Evolutionary conservation across 2,888 invertebrate species (phyloP), one percentile per base, ranked within the genome.

Genomic region (Timandra comae): DNA sequence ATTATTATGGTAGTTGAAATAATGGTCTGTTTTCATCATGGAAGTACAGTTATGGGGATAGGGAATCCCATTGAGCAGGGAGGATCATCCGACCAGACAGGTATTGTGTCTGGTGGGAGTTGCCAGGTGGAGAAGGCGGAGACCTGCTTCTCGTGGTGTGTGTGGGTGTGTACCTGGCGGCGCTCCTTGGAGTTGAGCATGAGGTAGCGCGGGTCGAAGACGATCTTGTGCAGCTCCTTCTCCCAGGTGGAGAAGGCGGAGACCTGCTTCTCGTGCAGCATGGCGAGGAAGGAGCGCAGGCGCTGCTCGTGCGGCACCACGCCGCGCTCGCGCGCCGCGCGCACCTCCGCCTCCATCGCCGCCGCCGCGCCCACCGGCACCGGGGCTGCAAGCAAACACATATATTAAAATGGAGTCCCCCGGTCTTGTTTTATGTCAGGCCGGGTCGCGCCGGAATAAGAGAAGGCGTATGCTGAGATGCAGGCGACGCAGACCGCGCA

Each of bases 161-260:
- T 16, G 16, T 16, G 16, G 6, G 16, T 16, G 16, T 6, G 1
- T 16, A 78, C 81, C 85, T 94, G 94, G 68, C 98, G 96, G 32
- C 99, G 87, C 77, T 99, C 99, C 86, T 97, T 97, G 2, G 97
- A 96, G 29, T 97, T 97, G 47, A 99, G 88, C 63, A 99, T 89
- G 54, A 99, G 89, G 72, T 99, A 99, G 2, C 99, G 89, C 0
- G 95, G 93, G 84, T 99, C 99, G 85, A 99, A 99, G 2, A 99
- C 99, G 65, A 99, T 99, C 89, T 99, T 99, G 84, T 99, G 98
- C 49, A 99, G 89, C 71, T 99, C 99, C 82, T 99, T 99, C 86
- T 99, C 99, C 98, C 99, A 99, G 0, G 99, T 99, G 68, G 97
- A 97, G 84, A 98, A 99, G 34, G 99, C 99, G 29, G 98, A 98